These are phyloP conservation scores for Tragelaphus strepsiceros DNA, from an alignment of 2,113 vertebrate species.

Conservation along the genomic window DNA sequence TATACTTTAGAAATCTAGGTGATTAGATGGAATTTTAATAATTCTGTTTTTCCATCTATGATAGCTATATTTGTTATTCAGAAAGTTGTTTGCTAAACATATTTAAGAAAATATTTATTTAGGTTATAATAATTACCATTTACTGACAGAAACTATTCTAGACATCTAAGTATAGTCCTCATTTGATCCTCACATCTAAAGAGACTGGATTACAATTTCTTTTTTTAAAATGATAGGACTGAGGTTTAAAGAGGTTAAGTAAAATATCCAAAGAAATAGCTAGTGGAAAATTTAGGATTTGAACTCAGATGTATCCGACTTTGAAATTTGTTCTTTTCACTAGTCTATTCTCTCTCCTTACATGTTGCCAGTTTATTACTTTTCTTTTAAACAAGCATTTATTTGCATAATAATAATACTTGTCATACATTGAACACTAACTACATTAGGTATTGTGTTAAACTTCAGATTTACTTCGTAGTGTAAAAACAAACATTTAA, in stretches of 20 bases:
- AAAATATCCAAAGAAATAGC: neutral
- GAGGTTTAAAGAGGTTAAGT: neutral
- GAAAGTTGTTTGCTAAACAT: neutral
- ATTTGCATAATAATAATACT: neutral
- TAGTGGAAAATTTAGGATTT: neutral
- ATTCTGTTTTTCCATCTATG: neutral
- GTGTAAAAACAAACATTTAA: neutral
- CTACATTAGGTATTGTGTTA: neutral
- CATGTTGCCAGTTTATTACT: neutral
- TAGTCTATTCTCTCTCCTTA: neutral
- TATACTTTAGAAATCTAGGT: neutral
- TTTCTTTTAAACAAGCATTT: neutral
- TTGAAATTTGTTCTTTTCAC: neutral
- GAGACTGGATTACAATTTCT: neutral
- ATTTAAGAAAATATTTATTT: constrained; percentile 8
- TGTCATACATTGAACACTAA: neutral
- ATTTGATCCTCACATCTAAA: neutral
- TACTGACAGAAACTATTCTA: neutral
- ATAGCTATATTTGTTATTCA: neutral
- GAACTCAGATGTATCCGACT: neutral
- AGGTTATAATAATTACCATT: neutral
- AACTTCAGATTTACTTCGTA: neutral
- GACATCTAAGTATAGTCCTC: neutral
- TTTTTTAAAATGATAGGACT: neutral
- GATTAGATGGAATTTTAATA: neutral